Conservation (phyloP, 1,140 invertebrate species). For the Bombus consobrinus region DNA sequence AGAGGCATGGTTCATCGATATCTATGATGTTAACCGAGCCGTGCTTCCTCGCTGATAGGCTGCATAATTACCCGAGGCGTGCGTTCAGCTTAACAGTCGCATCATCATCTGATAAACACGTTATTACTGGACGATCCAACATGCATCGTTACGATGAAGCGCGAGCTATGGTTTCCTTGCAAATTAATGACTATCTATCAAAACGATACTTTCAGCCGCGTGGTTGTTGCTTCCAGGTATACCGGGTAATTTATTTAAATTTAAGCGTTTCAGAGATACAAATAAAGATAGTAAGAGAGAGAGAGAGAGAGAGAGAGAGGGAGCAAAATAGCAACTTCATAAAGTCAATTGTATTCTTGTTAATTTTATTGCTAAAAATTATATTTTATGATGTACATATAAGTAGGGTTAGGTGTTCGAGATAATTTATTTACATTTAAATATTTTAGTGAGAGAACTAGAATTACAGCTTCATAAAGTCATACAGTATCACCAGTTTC, state of each 20-base stretch:
- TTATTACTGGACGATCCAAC: slow-evolving; percentile 72
- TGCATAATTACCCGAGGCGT: slow-evolving; percentile 75
- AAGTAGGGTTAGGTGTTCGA: neutral
- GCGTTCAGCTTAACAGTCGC: slow-evolving; percentile 72
- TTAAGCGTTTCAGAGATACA: neutral
- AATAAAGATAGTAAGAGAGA: neutral
- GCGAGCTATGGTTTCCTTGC: slow-evolving; percentile 27
- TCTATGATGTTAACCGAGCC: slow-evolving; percentile 76
- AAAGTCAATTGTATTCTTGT: too few relatives aligned
- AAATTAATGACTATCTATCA: slow-evolving; percentile 55
- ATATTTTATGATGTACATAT: too few relatives aligned
- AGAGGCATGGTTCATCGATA: slow-evolving; percentile 72
- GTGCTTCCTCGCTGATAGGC: slow-evolving; percentile 75
- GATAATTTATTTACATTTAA: neutral
- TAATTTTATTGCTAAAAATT: too few relatives aligned
- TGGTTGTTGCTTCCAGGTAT: neutral
- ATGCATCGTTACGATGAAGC: slow-evolving; percentile 30
- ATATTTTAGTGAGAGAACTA: neutral
- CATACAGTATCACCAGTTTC: neutral
- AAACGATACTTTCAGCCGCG: neutral
- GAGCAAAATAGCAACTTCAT: too few relatives aligned
- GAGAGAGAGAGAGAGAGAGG: neutral
- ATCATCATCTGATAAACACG: slow-evolving; percentile 75
- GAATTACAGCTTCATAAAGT: neutral
- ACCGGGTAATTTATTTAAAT: neutral